Percentiles rank a stretch among this genome's conserved stretches.
Evolutionary conservation across 2,113 vertebrate genomes (phyloP).

Genomic region (Pelodiscus sinensis): DNA sequence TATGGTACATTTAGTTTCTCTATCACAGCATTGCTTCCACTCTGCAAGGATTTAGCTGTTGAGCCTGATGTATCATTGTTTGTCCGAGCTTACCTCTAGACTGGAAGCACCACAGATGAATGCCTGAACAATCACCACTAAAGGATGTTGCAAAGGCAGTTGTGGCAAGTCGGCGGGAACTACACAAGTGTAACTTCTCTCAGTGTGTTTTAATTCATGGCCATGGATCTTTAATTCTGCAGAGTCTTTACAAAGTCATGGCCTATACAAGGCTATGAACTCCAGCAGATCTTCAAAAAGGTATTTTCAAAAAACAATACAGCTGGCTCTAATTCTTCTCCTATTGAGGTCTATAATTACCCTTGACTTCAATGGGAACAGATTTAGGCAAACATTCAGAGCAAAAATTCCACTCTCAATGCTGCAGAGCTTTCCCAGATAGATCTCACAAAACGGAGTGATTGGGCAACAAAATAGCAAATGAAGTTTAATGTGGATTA

Average conservation of each 20-base stretch:
- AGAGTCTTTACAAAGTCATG: neutral
- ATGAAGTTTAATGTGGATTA: too few species aligned
- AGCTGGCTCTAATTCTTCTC: neutral
- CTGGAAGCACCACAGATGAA: neutral
- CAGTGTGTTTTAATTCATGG: neutral
- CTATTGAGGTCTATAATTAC: neutral
- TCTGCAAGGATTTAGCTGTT: neutral
- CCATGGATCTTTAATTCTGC: neutral
- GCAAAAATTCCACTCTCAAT: neutral
- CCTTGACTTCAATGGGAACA: neutral
- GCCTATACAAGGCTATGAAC: neutral
- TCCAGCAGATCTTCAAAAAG: fast-evolving
- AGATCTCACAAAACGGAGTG: too few species aligned
- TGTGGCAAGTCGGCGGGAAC: neutral
- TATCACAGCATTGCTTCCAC: neutral
- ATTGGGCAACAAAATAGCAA: too few species aligned
- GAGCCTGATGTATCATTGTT: neutral
- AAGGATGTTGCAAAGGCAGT: neutral
- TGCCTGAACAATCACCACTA: neutral
- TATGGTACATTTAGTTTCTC: neutral
- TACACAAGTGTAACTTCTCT: neutral
- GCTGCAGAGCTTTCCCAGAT: too few species aligned
- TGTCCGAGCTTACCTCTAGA: neutral
- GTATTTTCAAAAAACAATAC: neutral
- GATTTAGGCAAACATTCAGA: neutral